Evolutionary conservation across 92 coral and sea anemone genomes (phyloP), one percentile per base, ranked within the genome.

Genomic region (Phymanthus crucifer): DNA sequence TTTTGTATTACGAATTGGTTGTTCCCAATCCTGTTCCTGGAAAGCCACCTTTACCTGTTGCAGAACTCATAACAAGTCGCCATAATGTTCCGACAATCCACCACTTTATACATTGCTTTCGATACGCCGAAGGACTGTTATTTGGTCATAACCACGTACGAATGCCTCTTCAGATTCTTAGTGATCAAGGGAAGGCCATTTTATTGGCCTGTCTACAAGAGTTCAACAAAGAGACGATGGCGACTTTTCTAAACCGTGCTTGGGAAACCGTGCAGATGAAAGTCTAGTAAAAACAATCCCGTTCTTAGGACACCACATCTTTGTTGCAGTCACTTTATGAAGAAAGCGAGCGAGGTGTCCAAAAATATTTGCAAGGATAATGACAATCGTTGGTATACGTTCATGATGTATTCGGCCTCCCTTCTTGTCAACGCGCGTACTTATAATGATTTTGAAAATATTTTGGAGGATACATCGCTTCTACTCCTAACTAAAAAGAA

Each of bases 1-100:
- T 86, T 47, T 48, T 86, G n/a, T 86, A 86, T 38, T 86, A 86
- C 36, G 86, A 74, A 3, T n/a, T 86, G 70, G 82, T 86, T 1
- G 78, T 81, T 19, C 48, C 85, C 13, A 65, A 58, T 54, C 88
- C 88, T 2, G 76, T 66, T 0, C 37, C 68, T 1, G 86, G 86
- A 24, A 71, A 71, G 31, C 80, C 89, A 0, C 58, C 86, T n/a
- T 17, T 85, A 1, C 85, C 89, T 0, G 85, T 86, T 18, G 89
- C 89, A 50, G 89, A 86, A 64, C 76, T 85, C 27, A 73, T 79
- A 10, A 72, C 84, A 14, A 76, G 70, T 18, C 66, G 77, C 31
- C 88, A 84, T 17, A 72, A 74, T 56, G 78, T 81, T 36, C 84
- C 84, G 4, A 84, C 74, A 11, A 84, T 84, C 16, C 77, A 71